A percentile compares a stretch with the other conserved stretches of the same genome.
phyloP scores from a whole-genome alignment of 2,888 invertebrate genomes.

The Stegana nigrithorax region DNA sequence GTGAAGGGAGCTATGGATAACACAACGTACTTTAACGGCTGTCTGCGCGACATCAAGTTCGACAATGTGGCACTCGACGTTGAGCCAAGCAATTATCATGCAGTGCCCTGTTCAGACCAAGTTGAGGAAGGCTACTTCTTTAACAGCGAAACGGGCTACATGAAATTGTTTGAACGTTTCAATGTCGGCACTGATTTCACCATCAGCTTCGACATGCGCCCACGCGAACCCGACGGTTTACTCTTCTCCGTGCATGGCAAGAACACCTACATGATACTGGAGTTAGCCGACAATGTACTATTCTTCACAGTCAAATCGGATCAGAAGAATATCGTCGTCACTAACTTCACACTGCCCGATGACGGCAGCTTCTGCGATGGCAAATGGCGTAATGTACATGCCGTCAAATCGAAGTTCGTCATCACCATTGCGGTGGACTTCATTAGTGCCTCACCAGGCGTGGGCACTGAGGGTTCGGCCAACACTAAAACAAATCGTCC shows the following conservation, averaged over 20 bases:
- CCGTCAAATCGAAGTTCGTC: conserved; percentile 90
- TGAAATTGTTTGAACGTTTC: conserved; percentile 78
- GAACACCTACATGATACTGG: conserved; percentile 84
- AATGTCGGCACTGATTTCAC: conserved; percentile 82
- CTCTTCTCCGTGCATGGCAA: conserved; percentile 87
- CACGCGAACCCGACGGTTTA: conserved; percentile 85
- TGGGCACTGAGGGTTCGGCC: conserved; percentile 74
- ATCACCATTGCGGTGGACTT: conserved; percentile 89
- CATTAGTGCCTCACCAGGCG: conserved; percentile 78
- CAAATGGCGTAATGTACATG: conserved; percentile 89
- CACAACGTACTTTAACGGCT: conserved; percentile 81
- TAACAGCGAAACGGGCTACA: conserved; percentile 80
- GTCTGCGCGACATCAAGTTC: conserved; percentile 81
- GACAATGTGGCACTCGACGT: conserved; percentile 76
- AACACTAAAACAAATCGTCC: conserved; percentile 86
- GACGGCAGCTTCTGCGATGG: conserved; percentile 90
- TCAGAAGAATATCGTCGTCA: conserved; percentile 78
- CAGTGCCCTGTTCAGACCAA: conserved; percentile 82
- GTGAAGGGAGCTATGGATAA: conserved; percentile 51
- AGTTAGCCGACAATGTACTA: conserved; percentile 87
- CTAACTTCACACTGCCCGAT: conserved; percentile 76
- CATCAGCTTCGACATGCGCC: conserved; percentile 87
- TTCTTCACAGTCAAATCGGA: conserved; percentile 84
- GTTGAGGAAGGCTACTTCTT: conserved; percentile 89
- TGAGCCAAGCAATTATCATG: conserved; percentile 73